Evolutionary conservation across 2,888 invertebrate genomes (phyloP).

Genomic region (Drosophila subsilvestris): DNA sequence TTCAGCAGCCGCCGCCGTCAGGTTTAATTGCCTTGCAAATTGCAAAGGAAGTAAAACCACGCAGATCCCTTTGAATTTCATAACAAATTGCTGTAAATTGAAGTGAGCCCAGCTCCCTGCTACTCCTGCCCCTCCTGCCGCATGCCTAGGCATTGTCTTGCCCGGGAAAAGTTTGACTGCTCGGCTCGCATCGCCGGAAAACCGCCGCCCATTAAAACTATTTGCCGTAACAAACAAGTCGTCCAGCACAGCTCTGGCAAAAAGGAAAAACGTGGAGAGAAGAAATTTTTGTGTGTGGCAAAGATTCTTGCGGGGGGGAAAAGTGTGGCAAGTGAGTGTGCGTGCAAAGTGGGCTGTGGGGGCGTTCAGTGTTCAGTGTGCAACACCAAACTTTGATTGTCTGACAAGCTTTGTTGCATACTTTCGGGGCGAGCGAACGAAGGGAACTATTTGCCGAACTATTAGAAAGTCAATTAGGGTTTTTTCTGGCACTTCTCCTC

Average conservation of each 20-base stretch:
- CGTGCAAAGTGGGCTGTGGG: conserved; percentile 3
- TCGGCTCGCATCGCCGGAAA: conserved; percentile 43
- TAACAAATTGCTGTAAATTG: conserved; percentile 71
- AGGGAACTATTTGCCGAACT: conserved; percentile 68
- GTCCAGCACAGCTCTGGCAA: conserved; percentile 4
- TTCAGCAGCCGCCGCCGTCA: conserved; percentile 52
- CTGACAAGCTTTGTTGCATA: conserved; percentile 55
- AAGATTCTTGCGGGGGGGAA: conserved; percentile 22
- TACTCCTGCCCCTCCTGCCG: not conserved
- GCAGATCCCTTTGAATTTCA: conserved; percentile 57
- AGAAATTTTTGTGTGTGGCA: conserved; percentile 57
- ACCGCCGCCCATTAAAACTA: conserved; percentile 75
- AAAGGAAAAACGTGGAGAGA: conserved; percentile 6
- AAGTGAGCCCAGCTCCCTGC: conserved; percentile 2
- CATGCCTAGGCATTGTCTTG: conserved; percentile 45
- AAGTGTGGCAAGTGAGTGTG: no score
- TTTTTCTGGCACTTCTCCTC: conserved; percentile 9
- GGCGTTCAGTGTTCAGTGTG: conserved; percentile 1
- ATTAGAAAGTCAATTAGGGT: conserved; percentile 74
- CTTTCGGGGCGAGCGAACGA: conserved; percentile 37
- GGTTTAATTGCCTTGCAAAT: conserved; percentile 79
- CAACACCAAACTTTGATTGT: conserved; percentile 56
- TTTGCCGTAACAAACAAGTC: conserved; percentile 66
- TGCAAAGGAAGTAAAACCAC: conserved; percentile 48
- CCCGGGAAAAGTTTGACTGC: conserved; percentile 51